Evolutionary conservation across 2,113 vertebrate species (phyloP), one percentile per base, ranked within the genome.

Genomic region (Sturnus vulgaris): DNA sequence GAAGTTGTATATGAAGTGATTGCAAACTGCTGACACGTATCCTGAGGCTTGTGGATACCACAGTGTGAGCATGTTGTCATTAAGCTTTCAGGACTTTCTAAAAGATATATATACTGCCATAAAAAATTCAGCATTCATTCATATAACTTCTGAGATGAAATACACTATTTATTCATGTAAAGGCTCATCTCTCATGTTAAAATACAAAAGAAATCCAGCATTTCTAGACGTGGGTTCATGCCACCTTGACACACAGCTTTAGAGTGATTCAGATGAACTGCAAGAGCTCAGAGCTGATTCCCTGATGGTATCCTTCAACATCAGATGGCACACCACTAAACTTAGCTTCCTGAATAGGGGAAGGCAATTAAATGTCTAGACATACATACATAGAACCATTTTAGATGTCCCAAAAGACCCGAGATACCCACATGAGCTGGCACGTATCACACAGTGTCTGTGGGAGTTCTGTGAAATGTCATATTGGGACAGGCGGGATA

Each of bases 261-360:
- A 7, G 23, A 47, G 16, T 35, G 27, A 47, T 44, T 75, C 52
- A 82, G 60, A 37, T 31, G 42, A 88, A 39, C 46, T 44, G 0
- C 6, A 14, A 18, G 37, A 61, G 37, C 56, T 40, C 20, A 35
- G 61, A 70, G 28, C 17, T 57, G 37, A 75, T 53, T 49, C n/a
- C 16, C 60, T 84, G 25, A 3, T 13, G 42, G 25, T 47, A 15
- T 42, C 42, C 89, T 86, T 76, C 84, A 72, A 60, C 53, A 77
- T 52, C 95, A 91, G 88, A 68, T 77, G 72, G 84, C 33, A 19
- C 55, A 86, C 1, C 1, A 80, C 77, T 86, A 80, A 91, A 89
- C 53, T 76, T 80, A 75, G 56, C 50, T 82, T 65, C 47, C 52
- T 71, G 61, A 73, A n/a, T 28, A 52, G 57, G 65, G 73, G 16